Evolutionary conservation across 1,140 invertebrate genomes (phyloP).

Genomic region (Xylocopa sonorina): DNA sequence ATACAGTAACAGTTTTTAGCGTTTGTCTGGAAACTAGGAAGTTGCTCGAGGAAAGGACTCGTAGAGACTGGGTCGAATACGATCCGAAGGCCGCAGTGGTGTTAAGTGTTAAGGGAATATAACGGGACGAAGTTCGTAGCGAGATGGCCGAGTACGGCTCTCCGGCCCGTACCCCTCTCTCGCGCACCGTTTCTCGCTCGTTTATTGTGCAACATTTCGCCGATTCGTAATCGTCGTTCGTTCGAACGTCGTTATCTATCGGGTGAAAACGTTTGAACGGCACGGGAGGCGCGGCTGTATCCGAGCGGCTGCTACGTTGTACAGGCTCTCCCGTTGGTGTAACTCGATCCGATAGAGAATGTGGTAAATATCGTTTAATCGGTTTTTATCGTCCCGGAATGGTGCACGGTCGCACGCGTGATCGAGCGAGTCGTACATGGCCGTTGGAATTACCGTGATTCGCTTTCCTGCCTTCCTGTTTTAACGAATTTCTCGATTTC

Average conservation of each 20-base stretch:
- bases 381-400: slow-evolving; percentile 15
- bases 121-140: slow-evolving; percentile 39
- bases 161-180: neutral
- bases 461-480: slow-evolving; percentile 38
- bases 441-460: slow-evolving; percentile 39
- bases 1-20: too few relatives aligned
- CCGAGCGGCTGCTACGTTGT: neutral
- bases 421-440: slow-evolving; percentile 19
- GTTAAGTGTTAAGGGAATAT: slow-evolving; percentile 33
- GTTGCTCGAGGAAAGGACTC: too few relatives aligned
- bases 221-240: slow-evolving; percentile 3
- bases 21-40: too few relatives aligned
- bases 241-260: slow-evolving; percentile 13
- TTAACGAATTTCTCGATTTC: slow-evolving; percentile 46
- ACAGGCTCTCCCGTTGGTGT: neutral
- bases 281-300: neutral
- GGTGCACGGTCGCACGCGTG: slow-evolving; percentile 35
- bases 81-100: too few relatives aligned
- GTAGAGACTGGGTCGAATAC: too few relatives aligned
- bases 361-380: slow-evolving; percentile 40
- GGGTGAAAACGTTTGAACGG: neutral
- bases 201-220: slow-evolving; percentile 12
- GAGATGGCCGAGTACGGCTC: neutral
- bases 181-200: neutral
- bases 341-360: slow-evolving; percentile 13